A percentile compares a stretch with the other conserved stretches of the same genome.
These are phyloP conservation scores for Agrilus mali DNA, from an alignment of 2,888 invertebrate genomes.

Conservation along the genomic window DNA sequence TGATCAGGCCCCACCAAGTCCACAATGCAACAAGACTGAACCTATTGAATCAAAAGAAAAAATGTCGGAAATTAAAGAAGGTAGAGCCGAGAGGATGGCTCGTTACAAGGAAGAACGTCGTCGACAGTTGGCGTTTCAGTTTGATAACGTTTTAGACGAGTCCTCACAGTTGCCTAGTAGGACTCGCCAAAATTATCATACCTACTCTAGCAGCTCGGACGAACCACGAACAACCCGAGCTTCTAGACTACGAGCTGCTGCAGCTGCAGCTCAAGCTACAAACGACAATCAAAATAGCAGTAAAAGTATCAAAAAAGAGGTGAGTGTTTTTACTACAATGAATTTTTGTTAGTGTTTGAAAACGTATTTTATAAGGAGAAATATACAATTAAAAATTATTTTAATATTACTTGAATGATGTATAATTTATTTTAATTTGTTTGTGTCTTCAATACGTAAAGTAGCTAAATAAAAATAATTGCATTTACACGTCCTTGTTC, in stretches of 20 bases:
- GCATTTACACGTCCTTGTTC: too few relatives aligned
- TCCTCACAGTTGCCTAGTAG: conserved; percentile 7
- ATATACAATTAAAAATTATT: too few relatives aligned
- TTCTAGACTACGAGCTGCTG: conserved; percentile 57
- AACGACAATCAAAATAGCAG: too few relatives aligned
- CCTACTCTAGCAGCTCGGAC: conserved; percentile 22
- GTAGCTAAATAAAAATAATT: too few relatives aligned
- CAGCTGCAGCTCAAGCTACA: conserved; percentile 22
- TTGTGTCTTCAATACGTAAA: too few relatives aligned
- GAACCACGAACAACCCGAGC: conserved; percentile 57
- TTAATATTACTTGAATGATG: too few relatives aligned
- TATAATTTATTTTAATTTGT: too few relatives aligned
- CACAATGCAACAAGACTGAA: neutral
- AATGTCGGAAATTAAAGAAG: conserved; percentile 34
- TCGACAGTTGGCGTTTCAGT: conserved; percentile 51
- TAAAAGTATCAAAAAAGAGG: too few relatives aligned
- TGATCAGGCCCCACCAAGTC: too few relatives aligned
- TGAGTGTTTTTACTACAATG: too few relatives aligned
- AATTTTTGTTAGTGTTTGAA: too few relatives aligned
- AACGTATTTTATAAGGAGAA: too few relatives aligned
- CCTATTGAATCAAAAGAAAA: conserved; percentile 7
- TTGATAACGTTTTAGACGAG: conserved; percentile 12
- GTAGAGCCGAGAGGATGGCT: conserved; percentile 50
- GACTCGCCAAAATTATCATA: conserved; percentile 10
- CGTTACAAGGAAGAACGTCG: conserved; percentile 63